Base-by-base conservation (phyloP, 1,140 invertebrate genomes). In the Zaprionus inermis region DNA sequence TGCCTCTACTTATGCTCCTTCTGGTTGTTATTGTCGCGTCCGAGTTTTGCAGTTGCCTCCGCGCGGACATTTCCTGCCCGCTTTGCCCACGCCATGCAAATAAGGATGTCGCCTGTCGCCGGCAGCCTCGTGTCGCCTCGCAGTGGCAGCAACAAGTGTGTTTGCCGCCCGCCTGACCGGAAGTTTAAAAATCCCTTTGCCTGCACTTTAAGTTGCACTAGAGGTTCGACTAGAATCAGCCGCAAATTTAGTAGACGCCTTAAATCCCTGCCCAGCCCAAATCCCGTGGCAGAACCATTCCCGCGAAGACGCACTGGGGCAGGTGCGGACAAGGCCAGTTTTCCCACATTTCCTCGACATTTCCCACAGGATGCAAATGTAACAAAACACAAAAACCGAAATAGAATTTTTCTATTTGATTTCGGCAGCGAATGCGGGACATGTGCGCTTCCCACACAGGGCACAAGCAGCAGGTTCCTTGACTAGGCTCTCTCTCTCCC, bases 21-120 rank as follows among this genome's bases (percentile, higher is more conserved):
- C 68, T 24, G 63, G 56, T n/a, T 56, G 56, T n/a, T 56, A 44
- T 51, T 57, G 57, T 22, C 56, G 56, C 14, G 30, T 52, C 41
- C 16, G 9, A 36, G 46, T 66, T 67, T 44, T 56, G 70, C 55
- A 67, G 71, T 57, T 74, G 73, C 63, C 34, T 61, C 34, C 36
- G n/a, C 36, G 66, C 68, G 73, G 70, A 83, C 82, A 83, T 79
- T 89, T 83, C 82, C 82, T 86, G 84, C 80, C 24, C n/a, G 75
- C 55, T 64, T 80, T 74, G 63, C 60, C 63, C 77, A 66, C 73
- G 73, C 61, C 72, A 89, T 74, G 84, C 82, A 86, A 86, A 86
- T 86, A 86, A 86, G 67, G 72, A 70, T 74, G 67, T 74, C 38
- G 83, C 65, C 76, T 76, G 82, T 85, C 83, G 83, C 83, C 83